A percentile compares a stretch with the other conserved stretches of the same genome.
Evolutionary conservation across 2,113 vertebrate genomes (phyloP).

Genomic region (Rhinoptilus africanus): DNA sequence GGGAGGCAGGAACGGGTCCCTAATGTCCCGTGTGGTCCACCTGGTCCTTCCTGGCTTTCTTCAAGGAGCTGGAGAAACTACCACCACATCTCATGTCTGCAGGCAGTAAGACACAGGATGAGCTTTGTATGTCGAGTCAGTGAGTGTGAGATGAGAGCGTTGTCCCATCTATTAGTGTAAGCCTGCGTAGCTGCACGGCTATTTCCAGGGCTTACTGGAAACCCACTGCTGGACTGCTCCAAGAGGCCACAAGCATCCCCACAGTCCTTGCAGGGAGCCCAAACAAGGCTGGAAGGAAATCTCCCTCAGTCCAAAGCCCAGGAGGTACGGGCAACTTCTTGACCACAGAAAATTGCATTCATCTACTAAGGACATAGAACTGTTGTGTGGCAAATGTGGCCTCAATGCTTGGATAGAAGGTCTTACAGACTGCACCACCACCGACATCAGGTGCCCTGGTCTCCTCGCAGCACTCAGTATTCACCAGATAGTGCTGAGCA

Average conservation of each 20-base stretch:
- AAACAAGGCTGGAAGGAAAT: neutral
- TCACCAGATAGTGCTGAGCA: neutral
- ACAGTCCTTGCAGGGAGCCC: rapidly evolving
- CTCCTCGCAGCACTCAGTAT: neutral
- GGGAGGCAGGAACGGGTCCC: neutral
- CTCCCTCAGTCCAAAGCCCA: neutral
- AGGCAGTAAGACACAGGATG: neutral
- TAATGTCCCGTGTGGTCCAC: neutral
- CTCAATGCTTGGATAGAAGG: neutral
- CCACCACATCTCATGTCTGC: neutral
- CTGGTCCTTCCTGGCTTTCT: neutral
- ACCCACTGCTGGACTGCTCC: neutral
- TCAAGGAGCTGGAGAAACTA: neutral
- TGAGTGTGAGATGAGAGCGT: neutral
- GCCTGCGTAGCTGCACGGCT: rapidly evolving
- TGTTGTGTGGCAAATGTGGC: neutral
- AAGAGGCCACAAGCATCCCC: neutral
- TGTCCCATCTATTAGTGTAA: rapidly evolving
- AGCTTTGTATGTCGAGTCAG: neutral
- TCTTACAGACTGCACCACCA: neutral
- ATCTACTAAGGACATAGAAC: neutral
- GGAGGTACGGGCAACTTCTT: neutral
- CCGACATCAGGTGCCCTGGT: too few species aligned
- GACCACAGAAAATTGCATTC: neutral
- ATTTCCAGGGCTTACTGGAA: neutral